phyloP scores from a whole-genome alignment of 2,797 vertebrate species.

The Xyrichtys novacula region DNA sequence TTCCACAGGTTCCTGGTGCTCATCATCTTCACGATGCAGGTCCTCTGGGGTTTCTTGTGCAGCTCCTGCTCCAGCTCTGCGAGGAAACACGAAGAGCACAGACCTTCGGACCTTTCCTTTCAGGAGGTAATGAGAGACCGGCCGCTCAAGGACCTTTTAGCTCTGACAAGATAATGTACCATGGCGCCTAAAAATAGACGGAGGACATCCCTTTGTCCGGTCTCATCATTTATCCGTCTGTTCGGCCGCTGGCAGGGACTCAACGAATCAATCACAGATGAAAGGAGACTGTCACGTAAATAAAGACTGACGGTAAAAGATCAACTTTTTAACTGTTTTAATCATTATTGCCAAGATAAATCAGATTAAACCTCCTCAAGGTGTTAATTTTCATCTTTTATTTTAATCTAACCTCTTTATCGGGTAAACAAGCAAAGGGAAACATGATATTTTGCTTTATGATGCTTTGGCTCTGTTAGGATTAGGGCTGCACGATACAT shows the following conservation, averaged over 20 bases:
- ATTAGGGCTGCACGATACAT: too few species aligned
- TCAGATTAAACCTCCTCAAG: not conserved
- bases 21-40: constrained; percentile 95
- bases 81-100: constrained; percentile 68
- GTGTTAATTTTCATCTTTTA: not conserved
- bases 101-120: constrained; percentile 60
- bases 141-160: constrained; percentile 26
- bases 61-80: constrained; percentile 95
- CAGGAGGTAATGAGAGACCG: constrained; percentile 55
- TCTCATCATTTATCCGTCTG: constrained; percentile 40
- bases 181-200: constrained; percentile 23
- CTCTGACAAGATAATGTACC: constrained; percentile 38
- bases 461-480: too few species aligned
- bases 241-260: constrained; percentile 10
- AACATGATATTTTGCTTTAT: not conserved
- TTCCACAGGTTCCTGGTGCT: constrained; percentile 98
- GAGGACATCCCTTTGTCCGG: constrained; percentile 19
- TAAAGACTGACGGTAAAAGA: not conserved
- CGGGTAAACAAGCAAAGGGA: not conserved
- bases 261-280: constrained; percentile 26
- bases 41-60: constrained; percentile 90
- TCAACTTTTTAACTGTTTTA: not conserved
- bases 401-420: not conserved
- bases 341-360: too few species aligned
- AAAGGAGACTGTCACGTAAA: not conserved